Conservation (phyloP, 2,888 invertebrate species). For the Colletes collaris region DNA sequence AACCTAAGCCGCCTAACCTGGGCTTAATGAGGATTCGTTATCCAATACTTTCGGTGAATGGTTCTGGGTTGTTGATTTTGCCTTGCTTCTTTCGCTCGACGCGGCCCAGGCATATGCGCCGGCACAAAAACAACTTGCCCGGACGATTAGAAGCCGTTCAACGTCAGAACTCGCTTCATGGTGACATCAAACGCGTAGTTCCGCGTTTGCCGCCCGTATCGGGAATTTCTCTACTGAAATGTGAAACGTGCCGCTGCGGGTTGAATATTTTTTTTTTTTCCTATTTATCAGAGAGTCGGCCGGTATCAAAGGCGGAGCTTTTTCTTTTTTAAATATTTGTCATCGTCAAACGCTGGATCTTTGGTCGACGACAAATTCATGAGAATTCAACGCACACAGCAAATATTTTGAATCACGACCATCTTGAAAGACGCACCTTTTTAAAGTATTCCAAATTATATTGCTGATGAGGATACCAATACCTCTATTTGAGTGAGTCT, state of each 20-base stretch:
- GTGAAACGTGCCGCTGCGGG: conserved; percentile 9
- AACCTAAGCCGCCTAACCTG: too few species aligned
- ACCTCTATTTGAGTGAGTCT: too few species aligned
- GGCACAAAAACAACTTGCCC: conserved; percentile 12
- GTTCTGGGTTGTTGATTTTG: conserved; percentile 6
- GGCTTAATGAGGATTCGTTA: background rate
- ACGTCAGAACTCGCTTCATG: conserved; percentile 21
- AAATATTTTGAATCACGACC: too few species aligned
- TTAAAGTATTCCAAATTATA: too few species aligned
- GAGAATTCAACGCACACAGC: background rate
- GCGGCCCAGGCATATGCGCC: background rate
- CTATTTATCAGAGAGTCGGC: background rate
- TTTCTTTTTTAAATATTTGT: conserved; percentile 1
- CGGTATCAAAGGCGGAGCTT: conserved; percentile 8
- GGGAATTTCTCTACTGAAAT: conserved; percentile 24
- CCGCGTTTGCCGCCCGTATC: conserved; percentile 1
- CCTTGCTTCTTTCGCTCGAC: conserved; percentile 8
- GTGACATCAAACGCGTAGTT: conserved; percentile 24
- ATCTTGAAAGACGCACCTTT: too few species aligned
- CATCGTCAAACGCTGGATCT: background rate
- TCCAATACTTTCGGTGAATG: background rate
- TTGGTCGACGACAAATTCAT: background rate
- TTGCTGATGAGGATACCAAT: too few species aligned
- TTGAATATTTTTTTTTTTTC: background rate
- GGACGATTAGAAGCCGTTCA: conserved; percentile 31